Percentiles rank a stretch among this genome's conserved stretches.
These are phyloP conservation scores for Epizoanthus rinbou DNA, from an alignment of 92 coral and sea anemone genomes.

Conservation along the genomic window DNA sequence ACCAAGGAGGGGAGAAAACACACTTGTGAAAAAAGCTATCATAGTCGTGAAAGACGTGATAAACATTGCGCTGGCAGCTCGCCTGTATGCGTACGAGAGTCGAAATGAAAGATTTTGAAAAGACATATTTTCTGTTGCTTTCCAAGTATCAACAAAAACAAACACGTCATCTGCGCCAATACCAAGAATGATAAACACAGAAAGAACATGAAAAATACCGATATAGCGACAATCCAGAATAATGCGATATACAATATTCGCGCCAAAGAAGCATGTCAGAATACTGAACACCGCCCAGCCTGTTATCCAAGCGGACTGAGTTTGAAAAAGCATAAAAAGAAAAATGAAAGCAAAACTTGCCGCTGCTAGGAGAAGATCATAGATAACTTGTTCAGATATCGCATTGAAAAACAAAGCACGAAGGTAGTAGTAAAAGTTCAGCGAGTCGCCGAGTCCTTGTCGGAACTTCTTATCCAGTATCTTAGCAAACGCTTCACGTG, in stretches of 20 bases:
- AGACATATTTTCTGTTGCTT: slow-evolving; percentile 62
- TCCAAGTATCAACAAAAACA: slow-evolving; percentile 94
- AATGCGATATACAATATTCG: slow-evolving; percentile 84
- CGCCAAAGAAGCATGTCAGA: slow-evolving; percentile 86
- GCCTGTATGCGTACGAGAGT: slow-evolving; percentile 81
- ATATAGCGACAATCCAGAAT: slow-evolving; percentile 90
- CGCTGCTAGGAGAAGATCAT: slow-evolving; percentile 88
- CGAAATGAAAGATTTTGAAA: slow-evolving; percentile 75
- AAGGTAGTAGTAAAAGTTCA: slow-evolving; percentile 75
- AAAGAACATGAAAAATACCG: slow-evolving; percentile 91
- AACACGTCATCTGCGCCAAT: slow-evolving; percentile 98
- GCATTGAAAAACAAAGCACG: slow-evolving; percentile 90
- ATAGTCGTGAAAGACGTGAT: slow-evolving; percentile 91
- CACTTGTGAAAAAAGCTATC: slow-evolving; percentile 92
- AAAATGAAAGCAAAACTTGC: slow-evolving; percentile 93
- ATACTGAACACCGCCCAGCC: slow-evolving; percentile 96
- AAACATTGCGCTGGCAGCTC: slow-evolving; percentile 95
- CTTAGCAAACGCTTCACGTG: slow-evolving; percentile 79
- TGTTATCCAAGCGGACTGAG: slow-evolving; percentile 92
- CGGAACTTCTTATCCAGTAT: slow-evolving; percentile 64
- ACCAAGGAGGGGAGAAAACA: slow-evolving; percentile 89
- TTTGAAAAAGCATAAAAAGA: slow-evolving; percentile 85
- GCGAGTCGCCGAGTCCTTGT: slow-evolving; percentile 68
- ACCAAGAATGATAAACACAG: slow-evolving; percentile 94
- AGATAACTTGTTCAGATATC: slow-evolving; percentile 89